These are phyloP conservation scores for Andrena praecox DNA, from an alignment of 2,888 invertebrate species.

Conservation along the genomic window DNA sequence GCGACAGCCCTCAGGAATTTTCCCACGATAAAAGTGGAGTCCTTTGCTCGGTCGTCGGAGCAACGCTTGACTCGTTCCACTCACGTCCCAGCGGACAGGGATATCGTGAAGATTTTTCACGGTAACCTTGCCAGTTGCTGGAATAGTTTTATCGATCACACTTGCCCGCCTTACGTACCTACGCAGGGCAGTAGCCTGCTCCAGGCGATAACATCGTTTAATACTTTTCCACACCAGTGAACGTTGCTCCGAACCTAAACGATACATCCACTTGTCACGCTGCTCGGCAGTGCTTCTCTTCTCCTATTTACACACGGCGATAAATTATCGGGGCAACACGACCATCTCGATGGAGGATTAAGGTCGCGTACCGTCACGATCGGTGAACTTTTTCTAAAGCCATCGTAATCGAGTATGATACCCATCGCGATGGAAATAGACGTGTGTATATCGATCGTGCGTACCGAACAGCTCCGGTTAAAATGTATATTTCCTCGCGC, in stretches of 20 bases:
- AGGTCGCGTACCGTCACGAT: conserved; percentile 62
- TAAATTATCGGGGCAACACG: conserved; percentile 36
- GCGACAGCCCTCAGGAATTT: conserved; percentile 42
- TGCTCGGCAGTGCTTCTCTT: not conserved
- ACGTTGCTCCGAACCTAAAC: conserved; percentile 10
- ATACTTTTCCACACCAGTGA: not conserved
- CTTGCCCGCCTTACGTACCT: conserved; percentile 2
- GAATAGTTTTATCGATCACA: conserved; percentile 33
- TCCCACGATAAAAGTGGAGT: conserved; percentile 47
- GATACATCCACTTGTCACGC: conserved; percentile 32
- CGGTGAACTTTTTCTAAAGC: conserved; percentile 65
- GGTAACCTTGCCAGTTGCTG: conserved; percentile 8
- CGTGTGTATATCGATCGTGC: conserved; percentile 69
- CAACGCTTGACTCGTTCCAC: conserved; percentile 40
- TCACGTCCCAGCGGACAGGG: not conserved
- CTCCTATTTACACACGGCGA: not conserved
- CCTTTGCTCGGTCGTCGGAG: conserved; percentile 18
- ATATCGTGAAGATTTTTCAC: not conserved
- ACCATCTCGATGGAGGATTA: conserved; percentile 46
- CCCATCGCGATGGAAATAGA: conserved; percentile 68
- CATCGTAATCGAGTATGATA: conserved; percentile 64
- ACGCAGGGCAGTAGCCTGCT: not conserved
- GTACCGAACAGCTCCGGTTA: conserved; percentile 35
- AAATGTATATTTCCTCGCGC: conserved; percentile 11
- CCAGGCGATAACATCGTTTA: not conserved